Evolutionary conservation across 2,797 vertebrate species (phyloP), one percentile per base, ranked within the genome.

Genomic region (Botia almorhae): DNA sequence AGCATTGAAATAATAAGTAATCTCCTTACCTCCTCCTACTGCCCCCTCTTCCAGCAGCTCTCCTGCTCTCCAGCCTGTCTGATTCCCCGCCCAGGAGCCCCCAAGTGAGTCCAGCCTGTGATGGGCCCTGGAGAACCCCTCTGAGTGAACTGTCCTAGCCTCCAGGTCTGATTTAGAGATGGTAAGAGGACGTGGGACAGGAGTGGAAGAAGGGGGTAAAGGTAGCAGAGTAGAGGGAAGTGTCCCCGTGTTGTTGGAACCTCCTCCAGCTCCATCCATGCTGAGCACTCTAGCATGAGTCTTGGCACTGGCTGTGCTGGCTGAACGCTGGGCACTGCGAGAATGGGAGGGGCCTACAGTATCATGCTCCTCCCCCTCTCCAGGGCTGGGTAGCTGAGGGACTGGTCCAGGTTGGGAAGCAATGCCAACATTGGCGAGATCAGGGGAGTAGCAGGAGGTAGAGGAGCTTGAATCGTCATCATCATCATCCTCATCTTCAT

Each of bases 271-370:
- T 16, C 94, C 96, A 0, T 97, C 96, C 96, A 96, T 96, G 89
- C 96, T 96, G 55, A 97, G 91, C 85, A 97, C 95, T 55, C 96
- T 91, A 1, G 96, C 96, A 0, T 97, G 96, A 14, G 96, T 96
- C 92, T 97, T 97, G 63, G 95, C 96, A 60, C 96, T 96, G 17
- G 95, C 96, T 0, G 95, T 95, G 89, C 96, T 97, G 33, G 96
- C 94, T 0, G 95, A 95, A 84, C 96, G 93, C 88, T 96, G 96
- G 78, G 96, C 94, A 48, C 93, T 93, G 51, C 94, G 93, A 39
- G 92, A 86, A 78, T 95, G 93, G 13, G 95, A 91, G 33, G 92
- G 91, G 61, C 92, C 93, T 19, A 87, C 82, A 12, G 85, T 71
- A 69, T 93, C 89, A 0, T 79, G 80, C 83, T 78, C 87, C 67